A percentile compares a stretch with the other conserved stretches of the same genome.
These are phyloP conservation scores for Eurystomus gularis DNA, from an alignment of 2,113 vertebrate genomes.

Conservation along the genomic window DNA sequence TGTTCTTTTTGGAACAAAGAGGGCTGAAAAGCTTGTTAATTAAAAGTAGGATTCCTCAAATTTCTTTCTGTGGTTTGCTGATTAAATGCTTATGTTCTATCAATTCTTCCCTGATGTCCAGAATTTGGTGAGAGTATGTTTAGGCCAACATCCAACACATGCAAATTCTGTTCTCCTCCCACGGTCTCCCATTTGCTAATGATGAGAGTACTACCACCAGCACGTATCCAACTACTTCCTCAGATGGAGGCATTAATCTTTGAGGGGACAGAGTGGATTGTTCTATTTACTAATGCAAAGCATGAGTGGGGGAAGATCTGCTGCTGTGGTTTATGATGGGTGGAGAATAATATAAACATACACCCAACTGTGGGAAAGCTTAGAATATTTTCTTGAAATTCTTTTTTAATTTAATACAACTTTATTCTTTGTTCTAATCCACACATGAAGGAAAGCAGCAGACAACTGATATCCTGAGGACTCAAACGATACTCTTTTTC, in stretches of 20 bases:
- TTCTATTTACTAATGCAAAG: slow-evolving; percentile 55
- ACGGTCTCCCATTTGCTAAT: slow-evolving; percentile 26
- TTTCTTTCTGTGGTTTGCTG: background rate
- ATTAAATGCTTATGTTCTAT: slow-evolving; percentile 10
- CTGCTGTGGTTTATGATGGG: slow-evolving; percentile 11
- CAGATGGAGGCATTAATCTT: slow-evolving; percentile 40
- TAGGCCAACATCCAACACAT: slow-evolving; percentile 26
- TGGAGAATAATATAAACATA: background rate
- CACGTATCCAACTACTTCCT: background rate
- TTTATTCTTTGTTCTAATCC: background rate
- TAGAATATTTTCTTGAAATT: background rate
- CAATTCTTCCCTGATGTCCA: slow-evolving; percentile 29
- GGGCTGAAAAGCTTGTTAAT: background rate
- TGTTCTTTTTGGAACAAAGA: background rate
- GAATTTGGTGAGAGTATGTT: slow-evolving; percentile 8
- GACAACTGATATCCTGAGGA: background rate
- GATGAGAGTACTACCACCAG: background rate
- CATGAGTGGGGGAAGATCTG: background rate
- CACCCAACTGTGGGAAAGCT: slow-evolving; percentile 11
- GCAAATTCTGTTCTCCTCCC: slow-evolving; percentile 32
- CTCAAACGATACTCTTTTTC: background rate
- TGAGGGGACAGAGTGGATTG: background rate
- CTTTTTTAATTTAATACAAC: background rate
- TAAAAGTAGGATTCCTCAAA: background rate
- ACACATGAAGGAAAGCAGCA: background rate